Evolutionary conservation across 2,888 invertebrate species (phyloP), one percentile per base, ranked within the genome.

Genomic region (Drosophila ustulata): DNA sequence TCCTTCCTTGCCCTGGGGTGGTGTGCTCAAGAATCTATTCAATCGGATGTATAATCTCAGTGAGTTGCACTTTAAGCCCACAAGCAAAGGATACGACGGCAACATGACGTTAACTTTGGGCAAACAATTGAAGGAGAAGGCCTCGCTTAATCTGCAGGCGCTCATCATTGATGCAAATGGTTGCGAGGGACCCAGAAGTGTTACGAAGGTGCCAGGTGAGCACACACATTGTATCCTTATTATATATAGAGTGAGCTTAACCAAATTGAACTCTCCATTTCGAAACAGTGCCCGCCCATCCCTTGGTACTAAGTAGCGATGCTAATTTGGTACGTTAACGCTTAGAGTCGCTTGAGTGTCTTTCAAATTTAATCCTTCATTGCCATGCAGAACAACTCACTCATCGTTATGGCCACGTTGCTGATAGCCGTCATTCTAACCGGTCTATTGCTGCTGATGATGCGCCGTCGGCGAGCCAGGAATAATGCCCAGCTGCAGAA

Each of bases 1-100:
- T 71, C 92, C 91, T 0, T 88, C 86, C 0, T 69, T 92, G 7
- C 74, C 89, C 3, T 92, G 92, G 92, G 91, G 92, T 8, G 92
- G 91, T 0, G 79, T 82, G n/a, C 59, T 88, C 0, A 82, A 73
- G 56, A 82, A 83, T 28, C 74, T 91, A 3, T 70, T 79, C 13
- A 88, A 82, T 39, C 74, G 75, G 32, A 51, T 77, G 3, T 89
- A 85, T 62, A 78, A 82, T n/a, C 52, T 92, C n/a, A 71, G 72
- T 30, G 82, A 88, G 25, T 28, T 80, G 9, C 57, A 70, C 28
- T 75, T 80, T 7, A 75, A 58, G 30, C 66, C 71, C 28, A 79
- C 71, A 0, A 43, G 69, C 0, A 75, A 75, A 30, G 80, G 85
- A 0, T 72, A 71, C 37, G 75, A 82, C 47, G 90, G 88, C n/a